Evolutionary conservation across 1,140 invertebrate species (phyloP).

Genomic region (Papilio glaucus): DNA sequence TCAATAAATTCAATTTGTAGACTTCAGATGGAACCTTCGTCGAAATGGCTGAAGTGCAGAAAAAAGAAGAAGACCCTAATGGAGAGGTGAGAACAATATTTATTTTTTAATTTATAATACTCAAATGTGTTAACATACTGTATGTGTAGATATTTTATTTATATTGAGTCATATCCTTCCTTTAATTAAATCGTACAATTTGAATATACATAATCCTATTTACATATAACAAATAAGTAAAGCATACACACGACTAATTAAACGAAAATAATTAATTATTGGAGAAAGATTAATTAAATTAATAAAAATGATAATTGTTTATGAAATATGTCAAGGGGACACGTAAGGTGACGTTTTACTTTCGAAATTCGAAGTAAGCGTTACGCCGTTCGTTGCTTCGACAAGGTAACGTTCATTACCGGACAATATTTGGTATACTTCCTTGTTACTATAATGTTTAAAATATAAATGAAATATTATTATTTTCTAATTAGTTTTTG

Average conservation of each 20-base stretch:
- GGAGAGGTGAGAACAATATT: slow-evolving; percentile 41
- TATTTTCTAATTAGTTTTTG: background rate
- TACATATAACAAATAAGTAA: no score
- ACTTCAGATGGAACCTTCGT: slow-evolving; percentile 33
- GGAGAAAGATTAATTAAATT: no score
- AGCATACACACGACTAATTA: no score
- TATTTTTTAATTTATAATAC: background rate
- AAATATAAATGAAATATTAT: no score
- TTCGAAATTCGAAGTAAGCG: no score
- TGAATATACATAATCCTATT: no score
- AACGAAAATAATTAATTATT: no score
- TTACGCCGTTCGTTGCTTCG: background rate
- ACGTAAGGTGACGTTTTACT: background rate
- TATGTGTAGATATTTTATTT: no score
- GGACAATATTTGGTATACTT: background rate
- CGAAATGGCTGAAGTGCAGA: slow-evolving; percentile 41
- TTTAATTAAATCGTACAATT: no score
- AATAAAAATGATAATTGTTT: background rate
- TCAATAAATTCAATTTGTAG: slow-evolving; percentile 36
- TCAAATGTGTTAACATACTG: no score
- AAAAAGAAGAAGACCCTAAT: slow-evolving; percentile 41
- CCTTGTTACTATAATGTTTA: no score
- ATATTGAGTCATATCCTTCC: no score
- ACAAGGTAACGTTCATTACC: slow-evolving; percentile 3
- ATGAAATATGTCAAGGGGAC: background rate